Conservation (phyloP, 2,797 vertebrate species). For the Cossypha caffra region DNA sequence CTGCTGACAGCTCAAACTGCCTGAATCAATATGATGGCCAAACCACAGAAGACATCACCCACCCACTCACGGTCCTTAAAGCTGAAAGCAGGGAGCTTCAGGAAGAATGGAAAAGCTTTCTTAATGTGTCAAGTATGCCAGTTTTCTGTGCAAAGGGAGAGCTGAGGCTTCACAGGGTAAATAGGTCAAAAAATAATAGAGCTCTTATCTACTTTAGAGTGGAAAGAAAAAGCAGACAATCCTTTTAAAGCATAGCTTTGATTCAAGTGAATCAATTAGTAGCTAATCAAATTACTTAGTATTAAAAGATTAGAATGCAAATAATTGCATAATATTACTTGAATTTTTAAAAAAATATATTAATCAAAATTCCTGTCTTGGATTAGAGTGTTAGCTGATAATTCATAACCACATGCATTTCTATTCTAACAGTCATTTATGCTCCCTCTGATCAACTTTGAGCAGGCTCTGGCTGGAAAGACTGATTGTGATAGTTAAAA, state of each 20-base stretch:
- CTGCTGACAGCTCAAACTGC: not conserved
- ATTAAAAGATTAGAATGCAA: not conserved
- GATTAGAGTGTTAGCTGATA: not conserved
- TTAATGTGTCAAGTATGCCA: not conserved
- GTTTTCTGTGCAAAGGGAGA: not conserved
- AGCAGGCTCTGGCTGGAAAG: not conserved
- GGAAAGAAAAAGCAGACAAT: not conserved
- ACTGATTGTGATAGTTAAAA: not conserved
- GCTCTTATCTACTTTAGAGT: not conserved
- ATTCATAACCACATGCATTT: not conserved
- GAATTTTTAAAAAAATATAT: not conserved
- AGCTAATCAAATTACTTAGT: not conserved
- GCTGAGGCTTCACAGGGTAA: not conserved
- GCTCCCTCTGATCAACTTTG: not conserved
- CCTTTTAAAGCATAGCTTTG: not conserved
- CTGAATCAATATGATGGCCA: not conserved
- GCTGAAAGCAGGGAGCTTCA: not conserved
- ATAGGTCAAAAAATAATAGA: not conserved
- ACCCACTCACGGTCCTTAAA: not conserved
- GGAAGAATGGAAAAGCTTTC: not conserved
- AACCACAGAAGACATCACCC: not conserved
- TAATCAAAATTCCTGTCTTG: not conserved
- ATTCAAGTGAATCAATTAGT: constrained; percentile 3
- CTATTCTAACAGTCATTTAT: not conserved
- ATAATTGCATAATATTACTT: not conserved